These are phyloP conservation scores for Cryptotis parvus DNA, from an alignment of 2,113 vertebrate genomes.

Conservation along the genomic window DNA sequence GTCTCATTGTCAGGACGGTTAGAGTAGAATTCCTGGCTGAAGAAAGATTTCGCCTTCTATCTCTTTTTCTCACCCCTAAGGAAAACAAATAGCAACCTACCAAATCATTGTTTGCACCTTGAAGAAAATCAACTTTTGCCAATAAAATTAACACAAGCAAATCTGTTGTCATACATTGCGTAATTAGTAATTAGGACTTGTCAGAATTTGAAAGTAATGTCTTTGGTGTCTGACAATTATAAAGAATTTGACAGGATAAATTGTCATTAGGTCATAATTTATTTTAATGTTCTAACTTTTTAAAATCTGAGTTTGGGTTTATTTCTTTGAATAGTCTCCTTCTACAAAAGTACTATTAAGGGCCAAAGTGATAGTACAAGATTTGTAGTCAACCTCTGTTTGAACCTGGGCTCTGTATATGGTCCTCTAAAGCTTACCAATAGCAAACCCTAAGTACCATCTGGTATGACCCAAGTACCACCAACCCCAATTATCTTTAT, in stretches of 20 bases:
- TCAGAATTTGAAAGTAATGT: constrained; percentile 33
- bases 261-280: constrained; percentile 18
- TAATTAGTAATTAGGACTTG: constrained; percentile 27
- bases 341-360: constrained; percentile 26
- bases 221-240: constrained; percentile 44
- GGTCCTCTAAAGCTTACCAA: too few species aligned
- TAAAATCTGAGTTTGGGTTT: background rate
- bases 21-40: constrained; percentile 40
- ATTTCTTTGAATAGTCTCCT: background rate
- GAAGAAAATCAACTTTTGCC: constrained; percentile 77
- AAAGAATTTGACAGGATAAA: constrained; percentile 39
- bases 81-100: constrained; percentile 74
- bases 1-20: constrained; percentile 56
- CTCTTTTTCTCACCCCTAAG: constrained; percentile 23
- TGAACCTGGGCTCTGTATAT: too few species aligned
- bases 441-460: too few species aligned
- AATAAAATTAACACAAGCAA: constrained; percentile 59
- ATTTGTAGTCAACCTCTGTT: too few species aligned
- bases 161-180: constrained; percentile 50
- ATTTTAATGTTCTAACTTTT: constrained; percentile 34
- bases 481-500: too few species aligned
- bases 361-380: too few species aligned
- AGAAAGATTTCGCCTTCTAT: background rate
- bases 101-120: constrained; percentile 72
- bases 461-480: too few species aligned